Percentiles rank a stretch among this genome's conserved stretches.
Evolutionary conservation across 1,140 invertebrate genomes (phyloP).

Genomic region (Drepana arcuata): DNA sequence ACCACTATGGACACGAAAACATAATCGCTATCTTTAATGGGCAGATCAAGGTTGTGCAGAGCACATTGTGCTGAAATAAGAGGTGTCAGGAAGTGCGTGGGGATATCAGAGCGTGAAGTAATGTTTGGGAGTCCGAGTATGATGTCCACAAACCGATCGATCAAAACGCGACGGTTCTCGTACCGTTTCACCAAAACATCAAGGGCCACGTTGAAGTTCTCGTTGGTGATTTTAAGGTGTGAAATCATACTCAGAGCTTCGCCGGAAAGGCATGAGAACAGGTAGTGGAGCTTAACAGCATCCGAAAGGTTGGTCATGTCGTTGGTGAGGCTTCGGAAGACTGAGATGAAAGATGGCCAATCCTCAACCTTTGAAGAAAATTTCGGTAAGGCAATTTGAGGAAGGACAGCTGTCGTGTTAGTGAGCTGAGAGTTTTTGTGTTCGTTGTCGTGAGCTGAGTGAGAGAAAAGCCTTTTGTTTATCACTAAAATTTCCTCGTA

Average conservation of each 20-base stretch:
- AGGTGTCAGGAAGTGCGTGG: too few relatives aligned
- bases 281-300: slow-evolving; percentile 2
- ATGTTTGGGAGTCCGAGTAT: slow-evolving; percentile 4
- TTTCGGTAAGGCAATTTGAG: too few relatives aligned
- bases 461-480: too few relatives aligned
- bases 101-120: too few relatives aligned
- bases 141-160: slow-evolving; percentile 8
- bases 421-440: too few relatives aligned
- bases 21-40: slow-evolving; percentile 5
- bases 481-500: too few relatives aligned
- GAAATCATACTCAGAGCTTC: slow-evolving; percentile 4
- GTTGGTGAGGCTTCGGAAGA: slow-evolving; percentile 1
- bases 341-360: slow-evolving; percentile 1
- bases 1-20: slow-evolving; percentile 10
- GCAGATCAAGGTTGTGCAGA: slow-evolving; percentile 3
- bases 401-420: too few relatives aligned
- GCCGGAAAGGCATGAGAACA: slow-evolving; percentile 1
- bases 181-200: neutral
- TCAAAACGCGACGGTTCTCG: slow-evolving; percentile 1
- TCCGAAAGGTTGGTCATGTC: neutral
- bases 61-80: too few relatives aligned
- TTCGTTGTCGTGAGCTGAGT: too few relatives aligned
- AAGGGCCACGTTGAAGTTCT: neutral
- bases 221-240: slow-evolving; percentile 2
- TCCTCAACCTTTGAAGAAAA: too few relatives aligned